Evolutionary conservation across 2,797 vertebrate species (phyloP).

Genomic region (Tapirus indicus): DNA sequence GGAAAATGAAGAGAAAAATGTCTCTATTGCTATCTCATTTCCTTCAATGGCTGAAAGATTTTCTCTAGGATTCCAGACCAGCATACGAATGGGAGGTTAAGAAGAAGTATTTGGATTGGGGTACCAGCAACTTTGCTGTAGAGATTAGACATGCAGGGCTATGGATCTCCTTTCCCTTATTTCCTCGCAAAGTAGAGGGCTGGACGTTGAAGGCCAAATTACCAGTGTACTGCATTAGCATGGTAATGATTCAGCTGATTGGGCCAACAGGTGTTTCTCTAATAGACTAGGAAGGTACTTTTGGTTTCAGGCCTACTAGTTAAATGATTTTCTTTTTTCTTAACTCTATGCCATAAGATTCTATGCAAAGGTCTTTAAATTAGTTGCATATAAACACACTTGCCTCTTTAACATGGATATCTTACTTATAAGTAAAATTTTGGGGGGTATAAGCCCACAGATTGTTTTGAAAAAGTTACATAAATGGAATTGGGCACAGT

Average conservation of each 20-base stretch:
- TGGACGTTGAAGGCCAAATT: background rate
- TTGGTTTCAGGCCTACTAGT: conserved; percentile 5
- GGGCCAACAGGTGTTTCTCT: background rate
- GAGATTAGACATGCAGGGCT: background rate
- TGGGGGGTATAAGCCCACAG: background rate
- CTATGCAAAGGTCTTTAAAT: conserved; percentile 10
- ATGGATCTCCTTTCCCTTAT: background rate
- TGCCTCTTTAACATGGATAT: background rate
- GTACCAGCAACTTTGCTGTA: background rate
- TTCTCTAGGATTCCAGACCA: background rate
- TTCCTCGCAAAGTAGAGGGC: conserved; percentile 28
- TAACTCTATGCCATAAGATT: conserved; percentile 4
- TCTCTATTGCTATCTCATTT: background rate
- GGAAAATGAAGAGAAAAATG: conserved; percentile 60
- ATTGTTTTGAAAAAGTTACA: conserved; percentile 23
- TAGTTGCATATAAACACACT: background rate
- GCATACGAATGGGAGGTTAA: background rate
- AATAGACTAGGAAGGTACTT: conserved; percentile 26
- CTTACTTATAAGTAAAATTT: background rate
- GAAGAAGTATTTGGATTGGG: background rate
- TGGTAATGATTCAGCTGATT: conserved; percentile 8
- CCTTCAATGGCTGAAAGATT: conserved; percentile 14
- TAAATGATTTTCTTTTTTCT: background rate
- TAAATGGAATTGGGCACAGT: background rate
- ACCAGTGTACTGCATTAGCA: background rate